Evolutionary conservation across 53 echinoderm and acorn worm genomes (phyloP), one percentile per base, ranked within the genome.

Genomic region (Holothuria leucospilota): DNA sequence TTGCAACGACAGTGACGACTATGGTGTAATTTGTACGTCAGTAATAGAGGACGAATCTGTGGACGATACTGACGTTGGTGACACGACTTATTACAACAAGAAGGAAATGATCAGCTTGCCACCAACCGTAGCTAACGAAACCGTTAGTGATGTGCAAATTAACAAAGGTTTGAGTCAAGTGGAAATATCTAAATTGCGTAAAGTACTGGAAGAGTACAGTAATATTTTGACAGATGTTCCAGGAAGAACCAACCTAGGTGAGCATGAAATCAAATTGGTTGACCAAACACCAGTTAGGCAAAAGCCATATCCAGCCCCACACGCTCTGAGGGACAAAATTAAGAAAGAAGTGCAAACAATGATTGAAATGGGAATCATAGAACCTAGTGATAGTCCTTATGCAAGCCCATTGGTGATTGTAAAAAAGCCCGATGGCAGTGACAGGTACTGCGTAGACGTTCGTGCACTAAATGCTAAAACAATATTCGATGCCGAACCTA

Each of bases 371-470:
- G 74, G 66, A 0, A 15, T 84, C 18, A 84, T 89, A 28, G 89
- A 89, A 20, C 20, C 9, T 71, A 63, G 84, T 38, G 51, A 16
- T n/a, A 79, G 69, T 20, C 86, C 86, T 16, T 90, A 69, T 69
- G 80, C 90, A 13, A 79, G 81, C 23, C 90, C 85, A 30, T 34
- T 78, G 34, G 78, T 90, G 20, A 62, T 89, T 51, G 90, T 90
- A 0, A 63, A 51, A 40, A 85, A 90, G 69, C 13, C 63, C 27
- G 90, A 90, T 39, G 90, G 90, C 4, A 60, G 49, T 15, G 79
- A 68, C 59, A 56, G 80, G 66, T 90, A 78, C 34, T 90, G 90
- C 51, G 59, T 90, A 30, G 79, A 88, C 26, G 82, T 60, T 20
- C 60, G 71, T 4, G 82, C 53, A 41, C 62, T 75, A 6, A 89